A percentile compares a stretch with the other conserved stretches of the same genome.
Conservation (phyloP, 2,113 vertebrate species). For the Hyla sarda region DNA sequence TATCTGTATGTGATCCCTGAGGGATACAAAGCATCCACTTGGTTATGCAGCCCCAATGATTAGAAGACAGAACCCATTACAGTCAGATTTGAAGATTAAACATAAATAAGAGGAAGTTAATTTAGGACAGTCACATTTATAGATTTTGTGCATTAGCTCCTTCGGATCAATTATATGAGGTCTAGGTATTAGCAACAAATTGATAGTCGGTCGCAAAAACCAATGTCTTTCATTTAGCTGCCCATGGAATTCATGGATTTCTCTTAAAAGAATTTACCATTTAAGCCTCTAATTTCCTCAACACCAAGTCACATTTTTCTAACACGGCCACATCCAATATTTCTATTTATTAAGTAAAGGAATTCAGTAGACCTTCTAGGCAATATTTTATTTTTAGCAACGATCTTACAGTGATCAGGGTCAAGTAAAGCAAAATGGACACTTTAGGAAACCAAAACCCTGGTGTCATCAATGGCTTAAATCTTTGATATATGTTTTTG, state of each 20-base stretch:
- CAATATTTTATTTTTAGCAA: too few species aligned
- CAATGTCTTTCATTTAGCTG: neutral
- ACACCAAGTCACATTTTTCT: neutral
- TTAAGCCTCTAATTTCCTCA: neutral
- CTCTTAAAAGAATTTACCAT: neutral
- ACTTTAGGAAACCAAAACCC: too few species aligned
- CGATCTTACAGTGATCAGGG: too few species aligned
- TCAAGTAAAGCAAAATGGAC: too few species aligned
- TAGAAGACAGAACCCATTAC: constrained; percentile 1
- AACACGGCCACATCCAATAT: too few species aligned
- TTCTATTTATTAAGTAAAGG: too few species aligned
- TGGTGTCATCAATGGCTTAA: too few species aligned
- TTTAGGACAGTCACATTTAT: neutral
- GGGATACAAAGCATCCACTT: neutral
- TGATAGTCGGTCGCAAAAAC: neutral
- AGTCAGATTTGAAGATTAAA: neutral
- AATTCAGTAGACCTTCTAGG: too few species aligned
- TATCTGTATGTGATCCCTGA: neutral
- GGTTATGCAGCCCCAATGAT: neutral
- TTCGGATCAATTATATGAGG: neutral
- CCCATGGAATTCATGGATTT: neutral
- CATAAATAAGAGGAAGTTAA: constrained; percentile 11
- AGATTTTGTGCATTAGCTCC: constrained; percentile 4
- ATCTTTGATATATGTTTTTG: too few species aligned
- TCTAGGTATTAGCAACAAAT: neutral